Conservation (phyloP, 2,797 vertebrate species). For the Tinamus major region DNA sequence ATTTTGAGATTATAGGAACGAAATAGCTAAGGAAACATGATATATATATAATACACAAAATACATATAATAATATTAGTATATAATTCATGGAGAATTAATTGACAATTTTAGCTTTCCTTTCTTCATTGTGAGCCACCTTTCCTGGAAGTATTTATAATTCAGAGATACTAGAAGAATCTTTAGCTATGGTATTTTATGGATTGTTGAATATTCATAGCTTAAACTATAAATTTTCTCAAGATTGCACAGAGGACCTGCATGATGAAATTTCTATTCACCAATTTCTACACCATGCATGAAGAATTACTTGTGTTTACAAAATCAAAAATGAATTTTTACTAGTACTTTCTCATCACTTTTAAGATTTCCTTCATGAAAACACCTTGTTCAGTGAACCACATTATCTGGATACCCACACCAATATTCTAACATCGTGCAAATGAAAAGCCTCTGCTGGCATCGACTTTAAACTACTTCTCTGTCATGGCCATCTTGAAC, state of each 20-base stretch:
- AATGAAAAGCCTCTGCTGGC: neutral
- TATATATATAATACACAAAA: constrained; percentile 26
- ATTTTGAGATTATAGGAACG: neutral
- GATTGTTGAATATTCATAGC: constrained; percentile 56
- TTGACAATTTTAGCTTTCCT: constrained; percentile 37
- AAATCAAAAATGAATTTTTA: constrained; percentile 21
- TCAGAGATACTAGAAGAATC: constrained; percentile 12
- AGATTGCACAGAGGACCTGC: constrained; percentile 7
- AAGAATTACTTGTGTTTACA: constrained; percentile 33
- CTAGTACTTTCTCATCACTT: neutral
- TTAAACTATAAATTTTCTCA: constrained; percentile 36
- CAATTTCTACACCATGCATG: constrained; percentile 19
- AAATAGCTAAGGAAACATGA: neutral
- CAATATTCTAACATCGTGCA: neutral
- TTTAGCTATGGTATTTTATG: constrained; percentile 36
- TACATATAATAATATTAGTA: constrained; percentile 1
- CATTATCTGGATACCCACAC: neutral
- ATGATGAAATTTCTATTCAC: constrained; percentile 32
- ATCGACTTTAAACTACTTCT: neutral
- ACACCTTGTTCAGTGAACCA: neutral
- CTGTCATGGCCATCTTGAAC: neutral
- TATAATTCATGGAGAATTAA: constrained; percentile 24
- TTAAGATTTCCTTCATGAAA: constrained; percentile 2
- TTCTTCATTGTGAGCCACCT: neutral
- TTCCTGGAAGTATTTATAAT: constrained; percentile 53